These are phyloP conservation scores for Anguilla rostrata DNA, from an alignment of 2,113 vertebrate genomes.

Conservation along the genomic window DNA sequence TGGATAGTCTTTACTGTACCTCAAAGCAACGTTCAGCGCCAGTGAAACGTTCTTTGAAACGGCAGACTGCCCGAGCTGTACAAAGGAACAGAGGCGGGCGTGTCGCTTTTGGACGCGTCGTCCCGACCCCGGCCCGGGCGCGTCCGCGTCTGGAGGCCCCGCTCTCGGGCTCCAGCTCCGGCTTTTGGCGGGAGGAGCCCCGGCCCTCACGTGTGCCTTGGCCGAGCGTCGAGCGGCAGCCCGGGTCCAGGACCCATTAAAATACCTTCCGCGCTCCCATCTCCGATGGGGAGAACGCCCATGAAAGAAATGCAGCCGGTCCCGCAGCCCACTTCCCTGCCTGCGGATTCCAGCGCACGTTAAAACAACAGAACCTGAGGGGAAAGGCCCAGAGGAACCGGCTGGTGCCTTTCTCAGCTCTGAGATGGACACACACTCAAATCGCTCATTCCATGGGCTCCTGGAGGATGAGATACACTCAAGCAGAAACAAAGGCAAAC, in stretches of 20 bases:
- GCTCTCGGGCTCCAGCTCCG: not conserved
- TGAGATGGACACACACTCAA: slow-evolving; percentile 27
- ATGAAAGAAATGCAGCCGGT: slow-evolving; percentile 60
- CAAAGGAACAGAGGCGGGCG: not conserved
- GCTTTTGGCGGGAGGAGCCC: not conserved
- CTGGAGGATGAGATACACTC: not conserved
- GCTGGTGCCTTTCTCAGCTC: slow-evolving; percentile 47
- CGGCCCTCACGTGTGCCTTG: not conserved
- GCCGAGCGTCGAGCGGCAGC: not conserved
- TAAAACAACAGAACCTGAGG: slow-evolving; percentile 63
- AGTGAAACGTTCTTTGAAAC: not conserved
- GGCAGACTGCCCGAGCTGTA: not conserved
- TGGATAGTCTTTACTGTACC: not conserved
- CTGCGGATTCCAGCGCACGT: slow-evolving; percentile 46
- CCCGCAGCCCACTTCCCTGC: slow-evolving; percentile 51
- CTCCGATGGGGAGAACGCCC: slow-evolving; percentile 51
- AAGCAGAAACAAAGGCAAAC: not conserved
- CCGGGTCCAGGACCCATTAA: slow-evolving; percentile 33
- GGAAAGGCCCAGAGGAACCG: slow-evolving; percentile 44
- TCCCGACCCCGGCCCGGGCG: not conserved
- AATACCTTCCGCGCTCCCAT: slow-evolving; percentile 26
- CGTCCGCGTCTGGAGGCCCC: not conserved
- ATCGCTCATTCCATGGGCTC: not conserved
- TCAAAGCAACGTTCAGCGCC: not conserved
- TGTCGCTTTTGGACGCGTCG: not conserved